Base-by-base conservation (phyloP, 1,140 invertebrate genomes). In the Drosophila funebris region DNA sequence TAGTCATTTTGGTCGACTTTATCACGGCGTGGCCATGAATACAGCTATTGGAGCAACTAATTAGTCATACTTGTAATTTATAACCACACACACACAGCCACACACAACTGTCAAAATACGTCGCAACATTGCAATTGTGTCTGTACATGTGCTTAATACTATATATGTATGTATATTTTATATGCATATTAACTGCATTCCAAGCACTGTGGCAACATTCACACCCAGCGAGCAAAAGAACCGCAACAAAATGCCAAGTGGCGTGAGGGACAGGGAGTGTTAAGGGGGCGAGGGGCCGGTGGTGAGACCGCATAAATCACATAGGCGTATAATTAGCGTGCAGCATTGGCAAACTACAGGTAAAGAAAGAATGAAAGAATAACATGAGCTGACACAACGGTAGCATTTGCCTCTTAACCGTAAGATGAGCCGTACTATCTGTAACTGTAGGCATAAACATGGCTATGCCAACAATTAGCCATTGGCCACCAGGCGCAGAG, bases 281-380 rank as follows among this genome's bases (percentile, higher is more conserved):
- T 43, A 33, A 9, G n/a, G 29, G 72, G 8, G 8, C 22, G 22
- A 22, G 4, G 11, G 13, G 27, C 8, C 22, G 43, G 44, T 29
- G 31, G 57, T 39, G 36, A 64, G 77, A 70, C 70, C 83, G 83
- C 83, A 85, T 88, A 87, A 82, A 63, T 83, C 82, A 87, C 63
- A 88, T 71, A 87, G 83, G 83, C 82, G 82, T 87, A 70, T 88
- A 87, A 87, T 87, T 87, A 87, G 83, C 82, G 83, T 87, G 82
- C 83, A 88, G 72, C 78, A 78, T 80, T 63, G 37, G 44, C 46
- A 27, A 56, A 63, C 9, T 16, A 7, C 20, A 29, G 36, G 39
- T 2, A 22, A 14, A 22, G 5, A 16, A 16, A 22, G 48, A 24
- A 5, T 8, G 0, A 39, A 11, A 24, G 11, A 14, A 9, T 6